Evolutionary conservation across 2,888 invertebrate genomes (phyloP).

Genomic region (Isoperla grammatica): DNA sequence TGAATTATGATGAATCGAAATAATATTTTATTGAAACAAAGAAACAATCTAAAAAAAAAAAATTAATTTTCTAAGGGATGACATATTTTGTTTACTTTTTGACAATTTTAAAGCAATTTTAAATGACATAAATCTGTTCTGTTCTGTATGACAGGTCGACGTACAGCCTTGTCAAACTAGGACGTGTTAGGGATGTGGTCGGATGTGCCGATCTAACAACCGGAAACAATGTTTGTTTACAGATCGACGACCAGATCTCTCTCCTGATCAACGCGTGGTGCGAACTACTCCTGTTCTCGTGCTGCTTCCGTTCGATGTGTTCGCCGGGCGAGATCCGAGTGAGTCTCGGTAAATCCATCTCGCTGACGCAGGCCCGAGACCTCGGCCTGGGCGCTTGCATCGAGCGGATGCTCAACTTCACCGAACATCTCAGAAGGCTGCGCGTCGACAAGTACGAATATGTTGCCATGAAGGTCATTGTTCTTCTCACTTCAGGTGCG

Average conservation of each 20-base stretch:
- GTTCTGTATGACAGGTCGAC: too few species aligned
- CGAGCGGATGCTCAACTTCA: conserved; percentile 90
- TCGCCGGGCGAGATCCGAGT: conserved; percentile 85
- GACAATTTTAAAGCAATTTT: too few species aligned
- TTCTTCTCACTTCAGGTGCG: conserved; percentile 83
- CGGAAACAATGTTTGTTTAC: too few species aligned
- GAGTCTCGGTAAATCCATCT: conserved; percentile 58
- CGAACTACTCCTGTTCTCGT: conserved; percentile 83
- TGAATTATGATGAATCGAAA: too few species aligned
- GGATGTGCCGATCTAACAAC: too few species aligned
- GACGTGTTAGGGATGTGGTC: too few species aligned
- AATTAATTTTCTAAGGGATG: too few species aligned
- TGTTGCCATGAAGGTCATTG: conserved; percentile 92
- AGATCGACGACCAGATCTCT: conserved; percentile 98
- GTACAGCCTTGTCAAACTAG: too few species aligned
- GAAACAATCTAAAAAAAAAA: too few species aligned
- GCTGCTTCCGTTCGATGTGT: conserved; percentile 89
- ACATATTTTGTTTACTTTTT: too few species aligned
- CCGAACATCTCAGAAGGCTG: conserved; percentile 82
- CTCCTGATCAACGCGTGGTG: conserved; percentile 97
- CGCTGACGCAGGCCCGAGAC: conserved; percentile 60
- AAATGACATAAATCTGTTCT: too few species aligned
- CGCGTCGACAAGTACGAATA: conserved; percentile 94
- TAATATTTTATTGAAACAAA: too few species aligned
- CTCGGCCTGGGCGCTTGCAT: conserved; percentile 81